A percentile compares a stretch with the other conserved stretches of the same genome.
phyloP scores from a whole-genome alignment of 2,113 vertebrate genomes.

The Psilopsiagon aymara region DNA sequence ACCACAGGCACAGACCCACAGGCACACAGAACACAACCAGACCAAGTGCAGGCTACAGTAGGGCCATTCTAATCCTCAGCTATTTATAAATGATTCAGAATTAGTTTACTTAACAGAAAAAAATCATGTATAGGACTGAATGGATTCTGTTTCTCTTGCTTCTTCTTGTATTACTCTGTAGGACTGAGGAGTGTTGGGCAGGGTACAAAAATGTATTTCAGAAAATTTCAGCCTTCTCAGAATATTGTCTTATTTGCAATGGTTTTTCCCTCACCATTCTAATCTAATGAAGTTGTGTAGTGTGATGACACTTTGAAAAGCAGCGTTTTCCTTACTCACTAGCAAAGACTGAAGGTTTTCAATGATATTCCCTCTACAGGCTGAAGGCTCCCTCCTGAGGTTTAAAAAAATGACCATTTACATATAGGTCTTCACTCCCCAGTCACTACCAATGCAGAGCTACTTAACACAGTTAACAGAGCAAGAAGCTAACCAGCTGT shows the following conservation, averaged over 20 bases:
- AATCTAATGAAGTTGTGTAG: background rate
- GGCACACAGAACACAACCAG: background rate
- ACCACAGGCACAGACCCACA: background rate
- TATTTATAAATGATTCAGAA: background rate
- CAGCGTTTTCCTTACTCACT: background rate
- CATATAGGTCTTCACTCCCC: background rate
- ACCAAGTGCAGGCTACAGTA: accelerated
- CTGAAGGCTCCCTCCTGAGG: background rate
- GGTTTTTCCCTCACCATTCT: background rate
- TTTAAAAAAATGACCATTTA: background rate
- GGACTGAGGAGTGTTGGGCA: too few relatives aligned
- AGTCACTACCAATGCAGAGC: background rate
- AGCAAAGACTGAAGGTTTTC: background rate
- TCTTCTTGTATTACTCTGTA: background rate
- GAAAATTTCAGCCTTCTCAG: background rate
- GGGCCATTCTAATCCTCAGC: background rate
- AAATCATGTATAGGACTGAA: background rate
- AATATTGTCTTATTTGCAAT: background rate
- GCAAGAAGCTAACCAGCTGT: background rate
- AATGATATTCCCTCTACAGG: background rate
- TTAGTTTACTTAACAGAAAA: background rate
- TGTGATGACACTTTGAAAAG: background rate
- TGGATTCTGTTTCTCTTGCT: background rate
- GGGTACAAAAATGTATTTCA: background rate
- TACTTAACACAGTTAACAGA: background rate